Conservation (phyloP, 2,113 vertebrate species). For the Synchiropus splendidus region DNA sequence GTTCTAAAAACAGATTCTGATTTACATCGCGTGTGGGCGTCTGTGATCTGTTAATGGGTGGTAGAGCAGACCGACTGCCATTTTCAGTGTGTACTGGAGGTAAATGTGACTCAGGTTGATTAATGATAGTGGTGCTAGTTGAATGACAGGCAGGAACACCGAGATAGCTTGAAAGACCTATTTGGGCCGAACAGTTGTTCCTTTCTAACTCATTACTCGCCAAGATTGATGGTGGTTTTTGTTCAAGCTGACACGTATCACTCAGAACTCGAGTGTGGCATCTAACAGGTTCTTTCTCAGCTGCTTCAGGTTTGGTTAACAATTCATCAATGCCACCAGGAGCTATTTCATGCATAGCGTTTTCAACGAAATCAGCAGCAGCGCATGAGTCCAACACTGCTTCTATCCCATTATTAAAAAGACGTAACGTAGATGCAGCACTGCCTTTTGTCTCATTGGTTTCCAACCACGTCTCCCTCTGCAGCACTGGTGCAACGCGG, state of each 20-base stretch:
- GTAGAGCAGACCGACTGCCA: conserved; percentile 24
- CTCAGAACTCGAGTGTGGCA: too few species aligned
- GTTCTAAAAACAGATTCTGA: conserved; percentile 2
- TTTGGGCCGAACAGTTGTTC: conserved; percentile 14
- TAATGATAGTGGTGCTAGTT: conserved; percentile 11
- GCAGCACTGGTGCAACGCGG: conserved; percentile 52
- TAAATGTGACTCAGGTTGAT: conserved; percentile 1
- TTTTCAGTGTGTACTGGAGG: conserved; percentile 14
- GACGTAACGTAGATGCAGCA: too few species aligned
- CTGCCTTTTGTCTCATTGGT: too few species aligned
- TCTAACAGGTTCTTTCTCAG: conserved; percentile 8
- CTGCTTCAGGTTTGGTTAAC: conserved; percentile 20
- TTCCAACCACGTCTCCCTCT: conserved; percentile 36
- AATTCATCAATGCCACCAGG: conserved; percentile 28
- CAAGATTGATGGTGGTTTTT: too few species aligned
- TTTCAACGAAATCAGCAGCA: conserved; percentile 21
- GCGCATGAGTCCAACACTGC: too few species aligned
- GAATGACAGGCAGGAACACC: conserved; percentile 5
- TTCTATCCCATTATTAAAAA: too few species aligned
- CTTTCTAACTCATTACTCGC: conserved; percentile 9
- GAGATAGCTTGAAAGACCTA: conserved; percentile 3
- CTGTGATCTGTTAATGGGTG: conserved; percentile 19
- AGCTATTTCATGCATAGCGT: conserved; percentile 29
- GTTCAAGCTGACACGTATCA: too few species aligned
- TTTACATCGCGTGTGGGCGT: conserved; percentile 14